Evolutionary conservation across 2,888 invertebrate genomes (phyloP).

Genomic region (Rhorus exstirpatorius): DNA sequence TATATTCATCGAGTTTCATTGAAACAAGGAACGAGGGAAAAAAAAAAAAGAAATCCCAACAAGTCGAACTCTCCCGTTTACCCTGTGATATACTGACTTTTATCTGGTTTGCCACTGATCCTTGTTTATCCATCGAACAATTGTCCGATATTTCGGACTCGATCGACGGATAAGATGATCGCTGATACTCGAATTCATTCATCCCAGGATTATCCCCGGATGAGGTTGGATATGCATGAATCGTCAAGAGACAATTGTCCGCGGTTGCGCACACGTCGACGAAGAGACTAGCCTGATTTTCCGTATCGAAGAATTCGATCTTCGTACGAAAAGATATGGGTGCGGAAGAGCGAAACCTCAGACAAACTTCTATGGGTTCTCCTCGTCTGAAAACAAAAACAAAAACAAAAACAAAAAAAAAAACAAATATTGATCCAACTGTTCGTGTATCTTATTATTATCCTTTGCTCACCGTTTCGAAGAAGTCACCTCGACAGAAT

Average conservation of each 20-base stretch:
- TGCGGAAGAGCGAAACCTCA: constrained; percentile 69
- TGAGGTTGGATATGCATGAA: constrained; percentile 75
- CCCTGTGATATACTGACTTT: constrained; percentile 43
- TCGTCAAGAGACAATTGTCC: constrained; percentile 83
- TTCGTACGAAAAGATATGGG: constrained; percentile 73
- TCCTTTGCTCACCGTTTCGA: constrained; percentile 1
- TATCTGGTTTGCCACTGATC: constrained; percentile 17
- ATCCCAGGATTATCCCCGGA: constrained; percentile 14
- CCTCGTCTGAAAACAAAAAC: constrained; percentile 44
- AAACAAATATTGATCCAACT: no score
- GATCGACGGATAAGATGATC: constrained; percentile 35
- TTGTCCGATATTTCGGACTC: constrained; percentile 39
- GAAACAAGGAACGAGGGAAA: no score
- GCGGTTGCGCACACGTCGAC: constrained; percentile 76
- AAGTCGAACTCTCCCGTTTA: no score
- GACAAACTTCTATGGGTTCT: constrained; percentile 58
- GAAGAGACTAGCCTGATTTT: constrained; percentile 52
- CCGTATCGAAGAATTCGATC: constrained; percentile 73
- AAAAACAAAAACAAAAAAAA: background rate
- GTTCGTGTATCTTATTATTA: background rate
- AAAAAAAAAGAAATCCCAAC: no score
- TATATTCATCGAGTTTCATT: no score
- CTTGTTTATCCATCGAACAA: constrained; percentile 54
- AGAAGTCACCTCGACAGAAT: constrained; percentile 26
- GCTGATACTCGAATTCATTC: constrained; percentile 12